Evolutionary conservation across 2,888 invertebrate genomes (phyloP), one percentile per base, ranked within the genome.

Genomic region (Pheosia tremula): DNA sequence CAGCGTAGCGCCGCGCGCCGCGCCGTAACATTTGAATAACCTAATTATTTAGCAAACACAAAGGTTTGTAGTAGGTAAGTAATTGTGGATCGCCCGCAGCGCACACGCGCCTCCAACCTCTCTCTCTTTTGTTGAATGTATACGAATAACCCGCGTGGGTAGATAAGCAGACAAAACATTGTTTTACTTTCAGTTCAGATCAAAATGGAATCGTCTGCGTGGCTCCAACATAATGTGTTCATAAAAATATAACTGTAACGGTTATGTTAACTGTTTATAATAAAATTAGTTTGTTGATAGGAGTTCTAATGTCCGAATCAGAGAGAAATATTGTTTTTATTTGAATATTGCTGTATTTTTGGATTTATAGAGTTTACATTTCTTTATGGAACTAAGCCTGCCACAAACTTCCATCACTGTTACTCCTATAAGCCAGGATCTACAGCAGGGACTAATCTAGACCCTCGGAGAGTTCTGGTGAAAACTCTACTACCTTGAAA

Each of bases 131-230:
- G 50, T 50, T 50, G 50, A 50, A 50, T 50, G 24, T 50, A 50
- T 24, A 24, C 24, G 24, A 24, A 24, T 24, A 50, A 50, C 50
- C 13, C 50, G 50, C 7, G 50, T 50, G 50, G 50, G 13, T 8
- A 50, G 50, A 50, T 50, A 50, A 50, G 37, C 53, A 53, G 53
- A 53, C 53, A 53, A 53, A 24, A 53, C 53, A 37, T 4, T 37
- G 53, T 53, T 53, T 53, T 53, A 53, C 37, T 53, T 53, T 53
- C 36, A 53, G 37, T 53, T 53, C 37, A 5, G 37, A 53, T 53
- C 53, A 53, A 53, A 53, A 53, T 11, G 53, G 37, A 37, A 37
- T 53, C 53, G 8, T 37, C 52, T 52, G 2, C 36, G 52, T 36
- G 52, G 13, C 11, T 9, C 9, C 13, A n/a, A 24, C 49, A 49